Conservation (phyloP, 2,113 vertebrate genomes). For the Nyctibius bracteatus region DNA sequence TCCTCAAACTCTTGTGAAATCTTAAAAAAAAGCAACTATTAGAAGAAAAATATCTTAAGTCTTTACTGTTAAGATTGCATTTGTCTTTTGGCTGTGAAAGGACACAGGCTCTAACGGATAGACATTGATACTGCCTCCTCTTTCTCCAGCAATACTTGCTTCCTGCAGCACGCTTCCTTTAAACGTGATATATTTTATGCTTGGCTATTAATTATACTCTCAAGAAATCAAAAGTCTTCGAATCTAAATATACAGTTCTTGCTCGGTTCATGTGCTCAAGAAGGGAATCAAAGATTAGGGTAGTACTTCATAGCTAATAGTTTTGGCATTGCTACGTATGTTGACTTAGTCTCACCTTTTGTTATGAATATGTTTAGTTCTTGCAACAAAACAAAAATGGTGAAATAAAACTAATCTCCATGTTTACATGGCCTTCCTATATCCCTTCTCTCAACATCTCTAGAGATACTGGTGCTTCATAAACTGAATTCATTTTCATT, state of each 20-base stretch:
- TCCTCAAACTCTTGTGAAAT: neutral
- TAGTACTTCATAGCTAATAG: neutral
- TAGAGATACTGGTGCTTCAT: neutral
- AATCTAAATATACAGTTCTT: neutral
- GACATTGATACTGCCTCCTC: neutral
- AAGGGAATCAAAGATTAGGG: neutral
- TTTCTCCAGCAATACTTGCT: neutral
- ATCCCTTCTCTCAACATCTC: neutral
- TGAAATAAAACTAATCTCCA: neutral
- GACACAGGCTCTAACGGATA: neutral
- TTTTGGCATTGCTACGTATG: accelerated
- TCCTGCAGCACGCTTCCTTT: neutral
- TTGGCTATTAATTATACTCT: neutral
- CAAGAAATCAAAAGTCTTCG: neutral
- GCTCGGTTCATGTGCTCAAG: neutral
- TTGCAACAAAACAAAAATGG: neutral
- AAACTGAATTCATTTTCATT: neutral
- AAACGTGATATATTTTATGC: neutral
- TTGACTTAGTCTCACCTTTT: neutral
- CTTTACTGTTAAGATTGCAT: neutral
- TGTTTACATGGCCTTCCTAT: neutral
- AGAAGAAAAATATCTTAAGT: neutral
- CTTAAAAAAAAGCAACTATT: neutral
- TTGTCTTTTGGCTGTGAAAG: neutral
- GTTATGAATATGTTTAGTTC: neutral